Percentiles rank a stretch among this genome's conserved stretches.
phyloP scores from a whole-genome alignment of 1,140 invertebrate species.

The Tetramorium parvispinum region DNA sequence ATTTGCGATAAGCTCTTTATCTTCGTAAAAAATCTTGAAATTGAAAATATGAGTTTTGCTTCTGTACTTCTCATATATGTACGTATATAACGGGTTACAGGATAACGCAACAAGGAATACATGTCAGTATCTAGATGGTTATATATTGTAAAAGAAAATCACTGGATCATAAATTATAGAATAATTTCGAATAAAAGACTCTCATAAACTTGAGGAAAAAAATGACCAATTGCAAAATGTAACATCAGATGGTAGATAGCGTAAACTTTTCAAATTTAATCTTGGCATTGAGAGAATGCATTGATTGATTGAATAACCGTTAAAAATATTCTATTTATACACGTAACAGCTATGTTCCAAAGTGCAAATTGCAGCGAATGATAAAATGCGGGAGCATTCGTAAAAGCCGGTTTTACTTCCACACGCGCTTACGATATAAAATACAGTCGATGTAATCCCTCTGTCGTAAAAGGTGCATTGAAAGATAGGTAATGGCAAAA shows the following conservation, averaged over 20 bases:
- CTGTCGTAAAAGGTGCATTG: not conserved
- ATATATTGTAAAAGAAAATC: conserved; percentile 11
- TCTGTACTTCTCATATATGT: not conserved
- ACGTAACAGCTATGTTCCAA: not conserved
- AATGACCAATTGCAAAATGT: conserved; percentile 37
- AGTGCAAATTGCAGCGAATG: not conserved
- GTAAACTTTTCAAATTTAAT: conserved; percentile 4
- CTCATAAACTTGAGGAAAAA: not conserved
- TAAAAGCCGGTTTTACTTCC: conserved; percentile 8
- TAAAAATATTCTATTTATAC: conserved; percentile 11
- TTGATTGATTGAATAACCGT: not conserved
- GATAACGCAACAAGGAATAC: conserved; percentile 1
- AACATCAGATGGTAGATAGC: not conserved
- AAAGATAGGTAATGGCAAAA: not conserved
- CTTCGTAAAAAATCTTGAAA: not conserved
- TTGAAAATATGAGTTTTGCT: conserved; percentile 19
- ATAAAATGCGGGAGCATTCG: not conserved
- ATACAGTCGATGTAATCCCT: conserved; percentile 17
- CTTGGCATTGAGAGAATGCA: not conserved
- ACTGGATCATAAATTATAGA: not conserved
- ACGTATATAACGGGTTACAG: too few species aligned
- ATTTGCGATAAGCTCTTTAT: not conserved
- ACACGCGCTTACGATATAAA: conserved; percentile 11
- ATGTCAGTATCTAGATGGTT: not conserved
- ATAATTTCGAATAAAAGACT: not conserved